Base-by-base conservation (phyloP, 2,888 invertebrate genomes). In the Disparrhopalites patrizii region DNA sequence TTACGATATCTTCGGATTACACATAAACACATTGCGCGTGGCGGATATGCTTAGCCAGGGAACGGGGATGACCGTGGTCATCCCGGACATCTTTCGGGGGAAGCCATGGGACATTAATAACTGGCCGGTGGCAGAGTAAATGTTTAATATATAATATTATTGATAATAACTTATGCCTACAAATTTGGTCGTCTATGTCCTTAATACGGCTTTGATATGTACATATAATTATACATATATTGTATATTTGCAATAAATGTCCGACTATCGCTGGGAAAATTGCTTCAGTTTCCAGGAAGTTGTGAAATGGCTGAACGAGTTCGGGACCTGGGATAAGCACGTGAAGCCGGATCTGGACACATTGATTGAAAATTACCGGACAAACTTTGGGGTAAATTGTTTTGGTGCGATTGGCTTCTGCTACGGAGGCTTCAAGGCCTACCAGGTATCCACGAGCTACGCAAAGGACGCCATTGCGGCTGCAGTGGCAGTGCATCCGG, bases 1-100 rank as follows among this genome's bases (percentile, higher is more conserved):
- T n/a, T 70, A 73, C 25, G 73, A 73, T 55, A 71, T 73, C 60
- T 70, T 68, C 54, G 73, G 73, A 8, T 43, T 63, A 25, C 57
- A 68, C 15, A 62, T 57, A 7, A 70, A 70, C 43, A 69, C 65
- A n/a, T 66, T 68, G 13, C 68, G 63, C 36, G 66, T 73, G 15
- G 67, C 64, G 3, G 70, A 73, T 43, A 61, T 30, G 25, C 28
- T 71, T 25, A 70, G 68, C 0, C 57, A 58, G 10, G 50, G 51
- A 7, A 65, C 67, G 2, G 51, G 33, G 4, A 69, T 71, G 47
- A 58, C 67, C 13, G 66, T 70, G 3, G 64, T 68, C 0, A 38
- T 70, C 27, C 73, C 73, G 3, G 73, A 73, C 36, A 70, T 69
- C 27, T 71, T 69, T 55, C 50, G 70, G 18, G 68, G 68, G 13